phyloP scores from a whole-genome alignment of 2,113 vertebrate genomes.

The Tonatia bakeri region DNA sequence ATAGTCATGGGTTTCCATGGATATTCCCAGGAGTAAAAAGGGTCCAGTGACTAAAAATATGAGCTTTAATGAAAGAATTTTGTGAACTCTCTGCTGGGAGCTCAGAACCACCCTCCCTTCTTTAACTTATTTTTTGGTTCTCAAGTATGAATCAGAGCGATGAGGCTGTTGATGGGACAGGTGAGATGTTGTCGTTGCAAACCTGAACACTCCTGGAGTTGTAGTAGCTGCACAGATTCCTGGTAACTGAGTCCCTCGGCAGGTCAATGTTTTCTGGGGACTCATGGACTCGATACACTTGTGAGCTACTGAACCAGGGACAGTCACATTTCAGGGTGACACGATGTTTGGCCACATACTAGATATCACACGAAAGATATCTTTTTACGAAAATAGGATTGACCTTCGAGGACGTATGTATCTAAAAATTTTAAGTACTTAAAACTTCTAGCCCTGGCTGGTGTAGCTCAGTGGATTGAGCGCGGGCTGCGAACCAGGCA shows the following conservation, averaged over 20 bases:
- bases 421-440: conserved; percentile 28
- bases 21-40: background rate
- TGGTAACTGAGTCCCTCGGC: background rate
- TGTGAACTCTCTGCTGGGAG: background rate
- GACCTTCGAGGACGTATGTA: background rate
- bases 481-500: too few species aligned
- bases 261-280: background rate
- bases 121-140: background rate
- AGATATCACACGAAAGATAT: background rate
- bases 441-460: too few species aligned
- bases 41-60: background rate
- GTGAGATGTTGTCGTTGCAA: background rate
- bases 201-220: background rate
- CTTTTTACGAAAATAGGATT: background rate
- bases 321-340: background rate
- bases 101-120: background rate
- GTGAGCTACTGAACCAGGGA: background rate
- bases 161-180: background rate
- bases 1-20: background rate
- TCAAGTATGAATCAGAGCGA: background rate
- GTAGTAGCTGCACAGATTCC: background rate
- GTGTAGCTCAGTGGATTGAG: too few species aligned
- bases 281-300: background rate
- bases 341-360: background rate
- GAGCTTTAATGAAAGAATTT: background rate